Percentiles rank a stretch among this genome's conserved stretches.
These are phyloP conservation scores for Astyanax mexicanus DNA, from an alignment of 2,797 vertebrate species.

Conservation along the genomic window DNA sequence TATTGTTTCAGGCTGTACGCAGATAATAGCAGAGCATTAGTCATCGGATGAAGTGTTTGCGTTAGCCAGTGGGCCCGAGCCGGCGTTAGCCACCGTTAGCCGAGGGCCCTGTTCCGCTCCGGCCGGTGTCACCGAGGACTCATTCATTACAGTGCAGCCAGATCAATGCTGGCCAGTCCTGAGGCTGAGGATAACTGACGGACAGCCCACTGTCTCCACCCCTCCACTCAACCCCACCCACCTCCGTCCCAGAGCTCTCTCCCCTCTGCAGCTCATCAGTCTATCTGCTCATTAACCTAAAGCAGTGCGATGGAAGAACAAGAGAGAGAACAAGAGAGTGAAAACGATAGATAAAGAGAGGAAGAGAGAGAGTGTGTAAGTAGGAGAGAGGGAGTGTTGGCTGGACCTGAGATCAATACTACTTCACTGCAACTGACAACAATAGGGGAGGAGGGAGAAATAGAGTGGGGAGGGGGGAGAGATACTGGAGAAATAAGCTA, in stretches of 20 bases:
- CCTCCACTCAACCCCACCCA: not conserved
- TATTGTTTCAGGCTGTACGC: conserved; percentile 24
- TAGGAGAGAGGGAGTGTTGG: not conserved
- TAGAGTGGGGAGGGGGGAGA: conserved; percentile 29
- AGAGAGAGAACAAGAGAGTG: not conserved
- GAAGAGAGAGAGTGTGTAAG: not conserved
- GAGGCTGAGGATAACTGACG: conserved; percentile 37
- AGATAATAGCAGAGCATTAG: conserved; percentile 22
- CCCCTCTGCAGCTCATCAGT: conserved; percentile 60
- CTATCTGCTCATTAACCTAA: conserved; percentile 70
- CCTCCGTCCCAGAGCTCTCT: too few species aligned
- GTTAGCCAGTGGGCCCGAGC: conserved; percentile 34
- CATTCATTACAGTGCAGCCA: conserved; percentile 46
- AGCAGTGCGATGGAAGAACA: conserved; percentile 64
- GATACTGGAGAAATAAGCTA: conserved; percentile 14
- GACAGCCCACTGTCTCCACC: conserved; percentile 47
- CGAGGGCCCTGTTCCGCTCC: conserved; percentile 23
- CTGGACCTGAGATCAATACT: conserved; percentile 55
- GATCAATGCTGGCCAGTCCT: conserved; percentile 41
- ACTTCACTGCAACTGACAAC: conserved; percentile 32
- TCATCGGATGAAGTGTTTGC: conserved; percentile 38
- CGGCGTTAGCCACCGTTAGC: conserved; percentile 30
- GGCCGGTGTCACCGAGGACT: conserved; percentile 19
- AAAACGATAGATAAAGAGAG: not conserved
- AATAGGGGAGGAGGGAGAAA: not conserved